These are phyloP conservation scores for Spea bombifrons DNA, from an alignment of 2,113 vertebrate species.

Conservation along the genomic window DNA sequence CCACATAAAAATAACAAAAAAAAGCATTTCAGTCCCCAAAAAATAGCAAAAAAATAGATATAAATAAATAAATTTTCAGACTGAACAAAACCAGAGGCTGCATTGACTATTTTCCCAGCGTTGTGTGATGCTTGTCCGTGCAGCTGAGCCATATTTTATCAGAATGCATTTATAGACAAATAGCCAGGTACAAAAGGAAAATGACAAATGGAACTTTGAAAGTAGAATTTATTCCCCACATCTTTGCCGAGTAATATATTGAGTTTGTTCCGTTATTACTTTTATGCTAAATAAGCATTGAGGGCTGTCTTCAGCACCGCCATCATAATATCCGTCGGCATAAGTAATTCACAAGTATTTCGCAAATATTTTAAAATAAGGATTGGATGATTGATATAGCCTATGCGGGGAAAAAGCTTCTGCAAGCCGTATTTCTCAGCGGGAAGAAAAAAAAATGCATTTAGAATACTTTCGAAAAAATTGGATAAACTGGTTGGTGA, in stretches of 20 bases:
- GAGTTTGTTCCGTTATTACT: constrained; percentile 43
- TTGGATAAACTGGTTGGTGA: constrained; percentile 16
- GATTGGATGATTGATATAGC: constrained; percentile 35
- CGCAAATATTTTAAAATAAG: constrained; percentile 35
- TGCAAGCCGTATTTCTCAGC: constrained; percentile 21
- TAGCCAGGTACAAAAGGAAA: constrained; percentile 22
- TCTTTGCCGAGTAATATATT: constrained; percentile 38
- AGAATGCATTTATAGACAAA: constrained; percentile 30
- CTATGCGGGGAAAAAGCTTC: not conserved
- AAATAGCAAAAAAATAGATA: too few relatives aligned
- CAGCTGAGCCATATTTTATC: not conserved
- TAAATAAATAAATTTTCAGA: too few relatives aligned
- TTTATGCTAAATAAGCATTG: constrained; percentile 45
- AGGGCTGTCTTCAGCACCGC: constrained; percentile 11
- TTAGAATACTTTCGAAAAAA: constrained; percentile 19
- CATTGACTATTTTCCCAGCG: not conserved
- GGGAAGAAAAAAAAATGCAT: constrained; percentile 30
- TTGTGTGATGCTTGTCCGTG: not conserved
- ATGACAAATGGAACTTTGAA: constrained; percentile 28
- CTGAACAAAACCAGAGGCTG: not conserved
- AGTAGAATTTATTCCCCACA: constrained; percentile 28
- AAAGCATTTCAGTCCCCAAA: not conserved
- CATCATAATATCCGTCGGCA: constrained; percentile 25
- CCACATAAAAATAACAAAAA: too few relatives aligned
- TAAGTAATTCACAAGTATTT: constrained; percentile 43